A percentile compares a stretch with the other conserved stretches of the same genome.
These are phyloP conservation scores for Medauroidea extradentata DNA, from an alignment of 1,140 invertebrate genomes.

Conservation along the genomic window DNA sequence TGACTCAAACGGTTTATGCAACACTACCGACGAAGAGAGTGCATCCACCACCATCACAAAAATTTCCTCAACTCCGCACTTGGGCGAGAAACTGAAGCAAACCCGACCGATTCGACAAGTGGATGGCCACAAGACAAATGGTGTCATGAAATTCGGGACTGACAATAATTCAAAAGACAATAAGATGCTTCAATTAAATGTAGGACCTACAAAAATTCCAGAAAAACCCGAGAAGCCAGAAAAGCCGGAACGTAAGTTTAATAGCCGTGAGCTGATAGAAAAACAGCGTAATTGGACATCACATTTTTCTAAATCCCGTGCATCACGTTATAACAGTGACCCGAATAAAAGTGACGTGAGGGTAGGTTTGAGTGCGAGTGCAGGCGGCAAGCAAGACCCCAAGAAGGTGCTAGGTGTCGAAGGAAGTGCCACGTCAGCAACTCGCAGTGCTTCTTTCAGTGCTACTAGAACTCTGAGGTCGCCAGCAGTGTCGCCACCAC, in stretches of 20 bases:
- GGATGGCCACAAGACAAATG: conserved; percentile 4
- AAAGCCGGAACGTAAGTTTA: conserved; percentile 75
- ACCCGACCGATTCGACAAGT: neutral
- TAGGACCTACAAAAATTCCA: conserved; percentile 32
- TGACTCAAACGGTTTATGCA: too few species aligned
- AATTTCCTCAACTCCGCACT: too few species aligned
- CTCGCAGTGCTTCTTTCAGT: conserved; percentile 44
- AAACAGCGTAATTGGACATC: conserved; percentile 88
- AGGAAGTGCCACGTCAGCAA: conserved; percentile 26
- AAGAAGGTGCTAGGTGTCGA: neutral
- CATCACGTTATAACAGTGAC: conserved; percentile 58
- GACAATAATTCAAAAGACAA: neutral
- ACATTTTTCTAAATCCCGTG: conserved; percentile 74
- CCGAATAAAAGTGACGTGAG: conserved; percentile 46
- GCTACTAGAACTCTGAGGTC: conserved; percentile 41
- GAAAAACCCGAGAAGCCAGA: conserved; percentile 59
- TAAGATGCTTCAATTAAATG: conserved; percentile 45
- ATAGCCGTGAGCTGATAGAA: conserved; percentile 79
- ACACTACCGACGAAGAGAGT: too few species aligned
- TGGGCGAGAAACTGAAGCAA: neutral
- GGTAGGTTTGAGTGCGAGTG: conserved; percentile 22
- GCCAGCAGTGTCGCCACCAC: conserved; percentile 48
- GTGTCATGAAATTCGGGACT: neutral
- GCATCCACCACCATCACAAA: too few species aligned
- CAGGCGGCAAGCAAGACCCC: neutral